phyloP scores from a whole-genome alignment of 2,888 invertebrate species.

The Melolontha melolontha region DNA sequence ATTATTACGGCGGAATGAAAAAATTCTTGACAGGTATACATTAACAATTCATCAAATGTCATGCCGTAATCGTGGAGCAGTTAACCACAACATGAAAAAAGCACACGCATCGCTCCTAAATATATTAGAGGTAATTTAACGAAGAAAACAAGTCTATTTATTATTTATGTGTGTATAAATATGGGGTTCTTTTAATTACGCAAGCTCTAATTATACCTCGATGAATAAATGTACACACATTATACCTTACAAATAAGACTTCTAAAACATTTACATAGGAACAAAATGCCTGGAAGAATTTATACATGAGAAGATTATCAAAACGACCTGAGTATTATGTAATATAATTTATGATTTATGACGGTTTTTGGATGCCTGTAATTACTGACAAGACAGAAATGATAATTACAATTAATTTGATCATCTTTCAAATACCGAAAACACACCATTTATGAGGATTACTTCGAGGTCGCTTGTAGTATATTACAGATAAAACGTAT shows the following conservation, averaged over 20 bases:
- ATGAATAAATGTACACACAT: constrained; percentile 1
- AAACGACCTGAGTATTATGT: constrained; percentile 4
- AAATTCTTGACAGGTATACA: constrained; percentile 10
- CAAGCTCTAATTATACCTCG: constrained; percentile 14
- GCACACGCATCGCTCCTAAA: neutral
- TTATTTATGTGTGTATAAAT: constrained; percentile 6
- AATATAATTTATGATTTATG: constrained; percentile 27
- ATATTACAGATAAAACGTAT: neutral
- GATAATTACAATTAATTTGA: constrained; percentile 34
- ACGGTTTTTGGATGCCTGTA: constrained; percentile 16
- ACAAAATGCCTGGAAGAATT: constrained; percentile 4
- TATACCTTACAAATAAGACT: neutral
- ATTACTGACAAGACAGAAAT: constrained; percentile 25
- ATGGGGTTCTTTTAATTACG: constrained; percentile 25
- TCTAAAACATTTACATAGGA: neutral
- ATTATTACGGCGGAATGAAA: neutral
- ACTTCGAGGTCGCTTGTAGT: neutral
- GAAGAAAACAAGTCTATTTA: constrained; percentile 21
- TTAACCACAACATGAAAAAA: constrained; percentile 2
- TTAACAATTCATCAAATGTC: constrained; percentile 13
- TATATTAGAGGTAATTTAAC: constrained; percentile 18
- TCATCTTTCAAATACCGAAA: constrained; percentile 13
- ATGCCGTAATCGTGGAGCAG: neutral
- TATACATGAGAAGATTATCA: neutral
- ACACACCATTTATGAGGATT: no score